Conservation (phyloP, 2,113 vertebrate genomes). For the Clarias magur region DNA sequence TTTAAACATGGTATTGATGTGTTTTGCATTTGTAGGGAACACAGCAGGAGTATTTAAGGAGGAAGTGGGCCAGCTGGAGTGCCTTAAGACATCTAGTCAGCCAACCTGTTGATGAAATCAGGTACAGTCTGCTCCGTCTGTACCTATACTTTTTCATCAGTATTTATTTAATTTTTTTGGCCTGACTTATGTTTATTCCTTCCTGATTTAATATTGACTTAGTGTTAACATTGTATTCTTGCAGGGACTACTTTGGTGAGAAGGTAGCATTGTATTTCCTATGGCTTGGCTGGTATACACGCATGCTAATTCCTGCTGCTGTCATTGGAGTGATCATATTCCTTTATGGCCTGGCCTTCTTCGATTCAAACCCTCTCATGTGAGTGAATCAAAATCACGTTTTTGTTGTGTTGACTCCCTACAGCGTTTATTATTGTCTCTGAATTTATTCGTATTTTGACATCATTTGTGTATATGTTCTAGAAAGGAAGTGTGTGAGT, state of each 20-base stretch:
- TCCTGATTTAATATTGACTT: neutral
- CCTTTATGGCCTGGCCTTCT: constrained; percentile 78
- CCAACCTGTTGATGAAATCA: constrained; percentile 76
- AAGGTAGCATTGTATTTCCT: constrained; percentile 90
- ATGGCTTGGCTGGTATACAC: constrained; percentile 93
- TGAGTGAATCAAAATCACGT: constrained; percentile 62
- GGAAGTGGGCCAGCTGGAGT: constrained; percentile 79
- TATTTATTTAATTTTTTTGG: neutral
- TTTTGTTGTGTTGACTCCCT: neutral
- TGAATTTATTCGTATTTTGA: constrained; percentile 71
- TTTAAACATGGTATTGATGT: neutral
- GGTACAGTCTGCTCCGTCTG: constrained; percentile 64
- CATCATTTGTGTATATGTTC: constrained; percentile 74
- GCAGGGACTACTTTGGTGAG: constrained; percentile 88
- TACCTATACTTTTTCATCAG: neutral
- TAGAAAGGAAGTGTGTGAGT: constrained; percentile 88
- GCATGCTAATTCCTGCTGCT: constrained; percentile 78
- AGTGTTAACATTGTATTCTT: constrained; percentile 2
- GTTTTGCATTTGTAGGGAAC: constrained; percentile 54
- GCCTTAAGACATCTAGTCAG: constrained; percentile 49
- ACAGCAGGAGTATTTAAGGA: constrained; percentile 59
- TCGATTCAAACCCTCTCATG: constrained; percentile 84
- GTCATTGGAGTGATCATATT: constrained; percentile 72
- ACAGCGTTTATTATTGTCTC: neutral
- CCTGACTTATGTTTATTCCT: neutral